Evolutionary conservation across 2,888 invertebrate genomes (phyloP), one percentile per base, ranked within the genome.

Genomic region (Caenorhabditis imperialis): DNA sequence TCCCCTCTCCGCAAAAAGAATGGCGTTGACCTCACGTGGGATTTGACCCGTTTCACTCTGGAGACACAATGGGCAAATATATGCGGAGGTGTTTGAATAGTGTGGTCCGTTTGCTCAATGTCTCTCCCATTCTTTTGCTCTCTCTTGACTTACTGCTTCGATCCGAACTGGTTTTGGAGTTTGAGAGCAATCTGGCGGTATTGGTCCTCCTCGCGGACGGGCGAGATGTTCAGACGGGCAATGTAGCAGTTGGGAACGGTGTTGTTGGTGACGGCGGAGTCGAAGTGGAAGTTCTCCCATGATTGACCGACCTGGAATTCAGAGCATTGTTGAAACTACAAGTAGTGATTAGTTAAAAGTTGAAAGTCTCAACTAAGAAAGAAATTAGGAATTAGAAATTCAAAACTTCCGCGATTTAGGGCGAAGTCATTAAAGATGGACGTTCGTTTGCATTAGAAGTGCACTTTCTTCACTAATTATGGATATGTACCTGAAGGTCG

Each of bases 201-300:
- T 61, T 86, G 85, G 57, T 88, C 87, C 35, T 82, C 81, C 35
- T 88, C 86, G 23, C 78, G 73, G 27, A 87, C 83, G 1, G 85
- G 85, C 1, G 81, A 76, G 42, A 87, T 83, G 45, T 78, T 82
- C 16, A 87, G 75, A 6, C 84, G 74, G 8, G 86, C 87, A 3
- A 84, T 63, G 75, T 82, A 85, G 60, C 87, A 87, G 70, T 85
- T 85, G 18, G 84, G 79, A n/a, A 82, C 79, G 6, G 85, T 85
- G 74, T 84, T 86, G 75, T 87, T 87, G 54, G 86, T 85, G 30
- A 74, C 65, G 35, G 78, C 77, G 30, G 73, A 77, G 30, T 87
- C 85, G 71, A 87, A 87, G 4, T 77, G 81, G 81, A 87, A 88
- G 69, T 87, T 87, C 61, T 88, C 82, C 85, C 85, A 87, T 37